A percentile compares a stretch with the other conserved stretches of the same genome.
Evolutionary conservation across 2,888 invertebrate genomes (phyloP).

Genomic region (Punctoribates punctum): DNA sequence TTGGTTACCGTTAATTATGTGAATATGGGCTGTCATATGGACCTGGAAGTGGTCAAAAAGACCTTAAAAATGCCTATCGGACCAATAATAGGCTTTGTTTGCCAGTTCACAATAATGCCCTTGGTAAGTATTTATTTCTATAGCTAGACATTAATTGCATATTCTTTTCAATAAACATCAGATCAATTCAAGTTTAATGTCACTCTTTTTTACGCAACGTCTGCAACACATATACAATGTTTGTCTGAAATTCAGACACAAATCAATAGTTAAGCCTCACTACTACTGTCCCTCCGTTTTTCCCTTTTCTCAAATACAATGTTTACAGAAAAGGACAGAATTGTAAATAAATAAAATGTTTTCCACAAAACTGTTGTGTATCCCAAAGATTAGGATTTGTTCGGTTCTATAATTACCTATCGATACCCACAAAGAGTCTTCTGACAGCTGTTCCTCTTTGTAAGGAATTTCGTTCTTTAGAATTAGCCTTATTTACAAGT

Average conservation of each 20-base stretch:
- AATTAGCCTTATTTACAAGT: no score
- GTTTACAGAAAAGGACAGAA: no score
- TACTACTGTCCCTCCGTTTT: no score
- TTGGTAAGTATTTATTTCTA: slow-evolving; percentile 53
- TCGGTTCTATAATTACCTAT: neutral
- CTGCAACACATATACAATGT: no score
- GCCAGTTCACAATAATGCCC: slow-evolving; percentile 59
- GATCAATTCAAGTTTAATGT: neutral
- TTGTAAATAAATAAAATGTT: neutral
- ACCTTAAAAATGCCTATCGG: slow-evolving; percentile 56
- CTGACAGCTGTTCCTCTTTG: neutral
- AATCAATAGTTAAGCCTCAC: no score
- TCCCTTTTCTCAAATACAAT: no score
- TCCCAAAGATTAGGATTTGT: neutral
- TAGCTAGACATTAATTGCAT: neutral
- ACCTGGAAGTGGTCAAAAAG: slow-evolving; percentile 53
- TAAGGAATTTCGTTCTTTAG: no score
- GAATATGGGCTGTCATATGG: slow-evolving; percentile 57
- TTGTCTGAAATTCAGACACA: no score
- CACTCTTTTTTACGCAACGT: neutral
- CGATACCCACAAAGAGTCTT: no score
- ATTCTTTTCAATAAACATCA: neutral
- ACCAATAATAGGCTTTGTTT: slow-evolving; percentile 57
- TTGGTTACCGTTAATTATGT: slow-evolving; percentile 54
- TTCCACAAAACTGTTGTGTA: neutral